Percentiles rank a stretch among this genome's conserved stretches.
Conservation (phyloP, 2,797 vertebrate genomes). For the Simalia tracyae region DNA sequence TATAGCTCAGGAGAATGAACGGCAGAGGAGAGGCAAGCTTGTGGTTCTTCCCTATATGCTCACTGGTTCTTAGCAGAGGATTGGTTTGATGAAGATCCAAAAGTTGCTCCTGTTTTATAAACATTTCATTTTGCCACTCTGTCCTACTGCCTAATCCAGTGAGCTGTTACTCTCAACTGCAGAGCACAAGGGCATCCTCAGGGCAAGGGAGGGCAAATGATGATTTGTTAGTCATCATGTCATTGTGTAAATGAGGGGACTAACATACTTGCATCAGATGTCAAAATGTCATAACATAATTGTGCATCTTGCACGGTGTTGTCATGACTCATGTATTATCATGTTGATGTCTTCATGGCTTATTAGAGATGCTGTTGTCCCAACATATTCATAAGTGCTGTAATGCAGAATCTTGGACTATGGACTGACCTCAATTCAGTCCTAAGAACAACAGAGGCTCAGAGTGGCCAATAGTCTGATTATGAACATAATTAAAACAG, state of each 20-base stretch:
- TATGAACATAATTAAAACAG: background rate
- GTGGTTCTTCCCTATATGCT: background rate
- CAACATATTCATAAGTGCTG: background rate
- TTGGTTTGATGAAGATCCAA: background rate
- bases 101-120: too few relatives aligned
- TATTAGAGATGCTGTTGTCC: background rate
- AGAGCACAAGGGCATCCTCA: background rate
- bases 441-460: background rate
- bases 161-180: background rate
- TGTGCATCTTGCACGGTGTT: background rate
- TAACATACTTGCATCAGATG: background rate
- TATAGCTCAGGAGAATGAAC: background rate
- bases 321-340: background rate
- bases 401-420: background rate
- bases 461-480: background rate
- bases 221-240: background rate
- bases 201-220: background rate
- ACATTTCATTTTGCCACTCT: background rate
- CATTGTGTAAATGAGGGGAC: background rate
- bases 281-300: background rate
- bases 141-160: background rate
- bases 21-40: background rate
- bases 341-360: background rate
- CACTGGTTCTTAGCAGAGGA: background rate
- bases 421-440: background rate